These are phyloP conservation scores for Drosophila nasuta DNA, from an alignment of 1,140 invertebrate species.

Conservation along the genomic window DNA sequence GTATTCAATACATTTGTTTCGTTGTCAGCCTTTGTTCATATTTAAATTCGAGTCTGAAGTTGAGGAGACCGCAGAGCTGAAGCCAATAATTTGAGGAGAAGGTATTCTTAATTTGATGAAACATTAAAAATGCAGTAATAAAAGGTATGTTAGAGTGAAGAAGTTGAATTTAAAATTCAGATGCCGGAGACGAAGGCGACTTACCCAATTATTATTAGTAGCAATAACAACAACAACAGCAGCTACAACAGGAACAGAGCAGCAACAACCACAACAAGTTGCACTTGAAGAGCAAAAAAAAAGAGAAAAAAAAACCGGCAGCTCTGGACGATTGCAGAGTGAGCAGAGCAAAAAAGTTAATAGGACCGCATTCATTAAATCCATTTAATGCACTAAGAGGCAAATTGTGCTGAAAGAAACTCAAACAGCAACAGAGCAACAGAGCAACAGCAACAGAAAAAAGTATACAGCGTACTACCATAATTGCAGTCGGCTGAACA, in stretches of 20 bases:
- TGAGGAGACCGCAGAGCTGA: background rate
- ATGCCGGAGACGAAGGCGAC: conserved; percentile 60
- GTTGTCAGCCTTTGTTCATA: too few species aligned
- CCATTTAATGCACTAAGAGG: conserved; percentile 83
- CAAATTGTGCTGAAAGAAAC: conserved; percentile 70
- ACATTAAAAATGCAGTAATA: conserved; percentile 67
- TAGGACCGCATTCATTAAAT: conserved; percentile 84
- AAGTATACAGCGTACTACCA: conserved; percentile 48
- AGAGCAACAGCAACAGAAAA: conserved; percentile 29
- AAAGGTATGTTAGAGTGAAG: conserved; percentile 67
- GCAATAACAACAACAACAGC: conserved; percentile 52
- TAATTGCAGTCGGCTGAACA: conserved; percentile 78
- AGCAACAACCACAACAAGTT: conserved; percentile 39
- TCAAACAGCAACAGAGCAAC: conserved; percentile 32
- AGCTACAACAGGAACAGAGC: conserved; percentile 7
- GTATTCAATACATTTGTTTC: too few species aligned
- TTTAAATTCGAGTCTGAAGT: too few species aligned
- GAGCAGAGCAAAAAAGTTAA: conserved; percentile 73
- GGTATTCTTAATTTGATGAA: conserved; percentile 19
- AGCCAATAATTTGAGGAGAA: conserved; percentile 16
- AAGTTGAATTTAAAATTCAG: conserved; percentile 78
- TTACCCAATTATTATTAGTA: conserved; percentile 75
- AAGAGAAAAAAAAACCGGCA: conserved; percentile 33
- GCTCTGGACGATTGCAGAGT: conserved; percentile 10
- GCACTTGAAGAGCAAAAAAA: conserved; percentile 23